Base-by-base conservation (phyloP, 2,113 vertebrate genomes). In the Anas platyrhynchos region DNA sequence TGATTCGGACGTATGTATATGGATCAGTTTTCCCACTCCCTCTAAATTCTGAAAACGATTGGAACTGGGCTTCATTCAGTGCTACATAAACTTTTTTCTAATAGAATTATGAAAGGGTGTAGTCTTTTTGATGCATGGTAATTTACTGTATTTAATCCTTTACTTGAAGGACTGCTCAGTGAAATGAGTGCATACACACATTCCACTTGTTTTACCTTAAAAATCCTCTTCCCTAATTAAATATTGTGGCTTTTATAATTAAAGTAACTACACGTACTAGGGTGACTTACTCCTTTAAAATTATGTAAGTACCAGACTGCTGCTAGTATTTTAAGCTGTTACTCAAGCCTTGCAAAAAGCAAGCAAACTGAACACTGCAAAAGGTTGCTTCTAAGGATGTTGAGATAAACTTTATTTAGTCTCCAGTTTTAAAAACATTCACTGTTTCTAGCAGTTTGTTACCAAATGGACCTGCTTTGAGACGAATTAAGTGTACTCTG, bases 1-100 rank as follows among this genome's bases (percentile, higher is more conserved):
- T 63, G 98, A 98, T 83, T 93, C 98, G 7, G 98, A 98, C 4
- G 98, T 98, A 97, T 26, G 98, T 98, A 86, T 66, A 67, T 32
- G 43, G 31, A 89, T 36, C 22, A 7, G 50, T 91, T 88, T 87
- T 81, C 56, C 59, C 27, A 44, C 31, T 38, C 13, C 32, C n/a
- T 23, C 8, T 41, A 5, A 54, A 16, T 75, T 89, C 63, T 92
- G 26, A 38, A 90, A 6, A 26, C 52, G 71, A 0, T 67, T 78
- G 18, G 69, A 72, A 22, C 67, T 41, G 23, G 22, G 34, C 80
- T 96, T 91, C n/a, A 3, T 80, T 55, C 25, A 74, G 21, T 86
- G 13, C 62, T 63, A 32, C 27, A 34, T 71, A 91, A 79, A 79
- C 31, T 5, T 20, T 67, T 75, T 58, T 83, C 81, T 11, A 48